Evolutionary conservation across 2,113 vertebrate species (phyloP), one percentile per base, ranked within the genome.

Genomic region (Erinaceus europaeus): DNA sequence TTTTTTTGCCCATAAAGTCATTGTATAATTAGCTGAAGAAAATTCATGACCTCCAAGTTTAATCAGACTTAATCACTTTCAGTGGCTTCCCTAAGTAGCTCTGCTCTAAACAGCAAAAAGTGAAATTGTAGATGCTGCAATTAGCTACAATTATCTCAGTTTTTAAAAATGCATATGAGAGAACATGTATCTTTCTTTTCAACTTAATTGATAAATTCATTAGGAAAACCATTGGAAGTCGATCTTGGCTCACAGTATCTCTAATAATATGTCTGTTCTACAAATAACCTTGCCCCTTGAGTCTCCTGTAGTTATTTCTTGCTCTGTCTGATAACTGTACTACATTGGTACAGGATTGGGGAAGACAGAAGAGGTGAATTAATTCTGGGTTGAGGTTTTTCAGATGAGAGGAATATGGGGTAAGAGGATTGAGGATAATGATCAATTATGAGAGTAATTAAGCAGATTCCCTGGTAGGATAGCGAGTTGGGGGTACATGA

Each of bases 1-100:
- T 62, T 78, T 75, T 62, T 78, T 75, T 80, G 80, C 9, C 2
- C 27, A 50, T 76, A 15, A 65, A 44, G 29, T 80, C 18, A 6
- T 77, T 90, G 83, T 61, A 67, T 62, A 80, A 90, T 75, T 46
- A 86, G 55, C 36, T 86, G 36, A 55, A 81, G 75, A 84, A 11
- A 71, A 61, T 78, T 48, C 48, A 87, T 75, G 12, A 12, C 17
- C 23, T 90, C 90, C 8, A 50, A 32, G 12, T 78, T 82, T 78
- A 67, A 57, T 90, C 27, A 65, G 27, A 3, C 12, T 81, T 88
- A 67, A 62, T 84, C 38, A 38, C 32, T n/a, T 93, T 75, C 18
- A 2, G 9, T 38, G 32, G 32, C 85, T 79, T 75, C 27, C 29
- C 40, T 61, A 55, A 53, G 32, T 17, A 61, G 18, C 18, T 64